Evolutionary conservation across 2,888 invertebrate genomes (phyloP), one percentile per base, ranked within the genome.

Genomic region (Agrochola litura): DNA sequence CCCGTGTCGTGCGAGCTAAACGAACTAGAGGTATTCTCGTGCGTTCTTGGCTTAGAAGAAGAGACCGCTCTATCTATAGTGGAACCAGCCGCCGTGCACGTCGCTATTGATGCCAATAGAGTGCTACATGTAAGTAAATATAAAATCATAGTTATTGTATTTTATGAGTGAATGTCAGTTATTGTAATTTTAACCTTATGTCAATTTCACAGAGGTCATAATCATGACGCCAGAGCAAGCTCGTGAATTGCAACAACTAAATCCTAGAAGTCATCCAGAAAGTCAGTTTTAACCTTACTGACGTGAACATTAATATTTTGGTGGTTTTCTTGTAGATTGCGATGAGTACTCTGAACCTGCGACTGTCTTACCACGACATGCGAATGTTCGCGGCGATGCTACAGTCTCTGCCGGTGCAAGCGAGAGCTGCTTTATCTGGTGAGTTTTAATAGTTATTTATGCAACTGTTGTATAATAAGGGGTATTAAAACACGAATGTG

Each of bases 11-110:
- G 99, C 91, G 99, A 98, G 93, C 97, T 99, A 73, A 98, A 98
- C 92, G 98, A 98, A 91, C 98, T 99, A 90, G 99, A 99, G 96
- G 97, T 99, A 93, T 99, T 99, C 95, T 99, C 99, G 5, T 98
- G 99, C 93, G 98, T 99, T 88, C 97, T 99, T 82, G 99, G 99
- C 10, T 97, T 98, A 89, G 99, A 99, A 96, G 98, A 99, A 84
- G 99, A 99, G 92, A 99, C 99, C 0, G 99, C 99, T 1, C 96
- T 99, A 30, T 99, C 99, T 56, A 99, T 99, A 89, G 98, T 99
- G 75, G 99, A 99, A 94, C 99, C 99, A 0, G 98, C 99, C 67
- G 98, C 98, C 14, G 97, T 99, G 60, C 98, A 98, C 91, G 97
- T 98, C 73, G 98, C 98, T 85, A 92, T 99, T 65, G 97, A 97